A percentile compares a stretch with the other conserved stretches of the same genome.
phyloP scores from a whole-genome alignment of 2,888 invertebrate species.

The Loripinus fragilis region DNA sequence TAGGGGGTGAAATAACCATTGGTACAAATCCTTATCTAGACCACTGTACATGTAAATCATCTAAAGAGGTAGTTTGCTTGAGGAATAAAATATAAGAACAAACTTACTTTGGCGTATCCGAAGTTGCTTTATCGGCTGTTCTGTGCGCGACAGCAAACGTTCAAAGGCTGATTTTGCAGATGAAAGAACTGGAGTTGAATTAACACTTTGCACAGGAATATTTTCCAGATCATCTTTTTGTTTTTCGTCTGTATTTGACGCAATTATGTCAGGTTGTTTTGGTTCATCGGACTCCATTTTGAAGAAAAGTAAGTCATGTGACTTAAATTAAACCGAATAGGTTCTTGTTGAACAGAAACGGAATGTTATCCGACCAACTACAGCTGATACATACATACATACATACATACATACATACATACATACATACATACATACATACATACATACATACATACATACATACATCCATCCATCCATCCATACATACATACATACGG shows the following conservation, averaged over 20 bases:
- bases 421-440: conserved; percentile 45
- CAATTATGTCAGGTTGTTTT: conserved; percentile 57
- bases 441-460: conserved; percentile 42
- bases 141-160: conserved; percentile 47
- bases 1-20: no score
- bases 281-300: conserved; percentile 69
- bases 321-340: not conserved
- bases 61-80: no score
- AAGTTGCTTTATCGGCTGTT: not conserved
- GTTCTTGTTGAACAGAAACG: not conserved
- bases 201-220: conserved; percentile 20
- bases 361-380: no score
- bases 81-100: no score
- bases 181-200: conserved; percentile 40
- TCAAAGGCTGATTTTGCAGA: conserved; percentile 51
- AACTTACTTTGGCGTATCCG: not conserved
- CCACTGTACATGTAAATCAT: no score
- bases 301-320: conserved; percentile 37
- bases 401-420: conserved; percentile 52
- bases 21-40: no score
- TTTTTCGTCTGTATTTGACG: conserved; percentile 17
- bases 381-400: conserved; percentile 47
- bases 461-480: no score
- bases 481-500: no score
- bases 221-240: conserved; percentile 22